Evolutionary conservation across 2,113 vertebrate species (phyloP), one percentile per base, ranked within the genome.

Genomic region (Morone saxatilis): DNA sequence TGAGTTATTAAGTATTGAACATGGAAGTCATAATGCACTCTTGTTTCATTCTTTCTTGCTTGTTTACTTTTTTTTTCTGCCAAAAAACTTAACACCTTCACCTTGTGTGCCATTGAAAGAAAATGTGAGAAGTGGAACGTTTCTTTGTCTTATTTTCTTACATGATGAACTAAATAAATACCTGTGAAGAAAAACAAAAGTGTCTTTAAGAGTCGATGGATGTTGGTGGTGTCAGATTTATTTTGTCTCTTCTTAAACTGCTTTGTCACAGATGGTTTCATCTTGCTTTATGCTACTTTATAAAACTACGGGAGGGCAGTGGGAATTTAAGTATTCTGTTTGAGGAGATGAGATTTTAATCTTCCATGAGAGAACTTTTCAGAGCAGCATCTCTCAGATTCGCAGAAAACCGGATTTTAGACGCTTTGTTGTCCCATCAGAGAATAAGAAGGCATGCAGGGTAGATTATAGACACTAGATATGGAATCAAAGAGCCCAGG

Each of bases 61-160:
- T 60, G 45, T 78, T 60, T 83, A 68, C 13, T 43, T 45, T 78
- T 71, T 79, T 71, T 88, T 91, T 91, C 87, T 93, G 93, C 91
- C 93, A 90, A 93, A 94, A 89, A 87, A 87, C 81, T 85, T 85
- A 89, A 89, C 92, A 91, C 88, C 86, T 94, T 95, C 93, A 95
- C 93, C 94, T 94, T 89, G 93, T 94, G 95, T 96, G 95, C 95
- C 94, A 94, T 94, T 86, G 87, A 92, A 92, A 88, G 89, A 81
- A 90, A 92, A 93, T 90, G 91, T 90, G 92, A 93, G 81, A 92
- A 92, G 88, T 93, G 84, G 81, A 94, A 90, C 76, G 77, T 95
- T 92, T 92, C 82, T 91, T 93, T 93, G 94, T 95, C 93, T 94
- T 94, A 93, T 95, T 96, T 96, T 96, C 94, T 94, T 95, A 95